These are phyloP conservation scores for Cantharis nigra DNA, from an alignment of 2,888 invertebrate genomes.

Conservation along the genomic window DNA sequence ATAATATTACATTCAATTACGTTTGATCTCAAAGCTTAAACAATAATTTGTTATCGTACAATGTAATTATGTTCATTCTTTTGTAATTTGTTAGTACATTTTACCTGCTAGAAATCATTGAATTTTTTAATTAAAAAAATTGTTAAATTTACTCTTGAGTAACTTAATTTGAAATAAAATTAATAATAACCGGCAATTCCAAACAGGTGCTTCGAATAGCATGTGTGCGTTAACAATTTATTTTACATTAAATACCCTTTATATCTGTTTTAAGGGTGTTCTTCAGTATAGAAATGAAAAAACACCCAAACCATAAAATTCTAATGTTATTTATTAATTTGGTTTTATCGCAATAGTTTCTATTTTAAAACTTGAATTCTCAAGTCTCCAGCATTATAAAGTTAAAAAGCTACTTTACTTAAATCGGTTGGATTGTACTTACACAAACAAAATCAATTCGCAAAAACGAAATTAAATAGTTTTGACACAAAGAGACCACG, in stretches of 20 bases:
- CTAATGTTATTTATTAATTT: no score
- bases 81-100: no score
- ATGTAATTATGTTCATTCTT: no score
- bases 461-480: not conserved
- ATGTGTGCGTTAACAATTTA: not conserved
- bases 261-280: not conserved
- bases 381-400: no score
- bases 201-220: not conserved
- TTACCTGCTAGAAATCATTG: no score
- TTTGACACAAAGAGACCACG: not conserved
- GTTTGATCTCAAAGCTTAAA: not conserved
- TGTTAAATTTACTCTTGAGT: not conserved
- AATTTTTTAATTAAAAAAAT: no score
- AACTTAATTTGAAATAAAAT: not conserved
- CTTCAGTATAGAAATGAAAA: no score
- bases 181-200: not conserved
- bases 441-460: not conserved
- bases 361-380: no score
- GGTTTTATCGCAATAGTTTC: no score
- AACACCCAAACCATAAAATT: no score
- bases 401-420: not conserved
- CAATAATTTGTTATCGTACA: no score
- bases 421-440: not conserved
- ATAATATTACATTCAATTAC: not conserved
- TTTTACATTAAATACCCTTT: no score